phyloP scores from a whole-genome alignment of 2,888 invertebrate genomes.

The Microplitis manilae region DNA sequence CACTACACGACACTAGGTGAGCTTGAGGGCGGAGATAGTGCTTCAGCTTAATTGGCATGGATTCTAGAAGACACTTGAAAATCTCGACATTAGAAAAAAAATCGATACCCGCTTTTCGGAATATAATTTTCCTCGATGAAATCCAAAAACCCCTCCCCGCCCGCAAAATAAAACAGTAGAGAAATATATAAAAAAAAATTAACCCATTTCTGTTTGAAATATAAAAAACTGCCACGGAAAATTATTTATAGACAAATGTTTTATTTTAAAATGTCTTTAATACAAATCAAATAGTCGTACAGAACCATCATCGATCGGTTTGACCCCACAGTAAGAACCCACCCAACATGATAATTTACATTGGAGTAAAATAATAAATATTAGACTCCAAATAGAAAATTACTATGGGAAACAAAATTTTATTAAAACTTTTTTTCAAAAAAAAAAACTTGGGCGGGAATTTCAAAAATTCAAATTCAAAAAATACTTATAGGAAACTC shows the following conservation, averaged over 20 bases:
- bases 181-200: no score
- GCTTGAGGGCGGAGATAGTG: slow-evolving; percentile 1
- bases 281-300: slow-evolving; percentile 27
- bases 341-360: slow-evolving; percentile 24
- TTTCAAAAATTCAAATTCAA: background rate
- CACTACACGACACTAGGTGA: background rate
- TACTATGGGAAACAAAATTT: background rate
- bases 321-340: slow-evolving; percentile 30
- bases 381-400: background rate
- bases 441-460: background rate
- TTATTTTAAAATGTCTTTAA: slow-evolving; percentile 6
- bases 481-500: background rate
- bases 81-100: slow-evolving; percentile 11
- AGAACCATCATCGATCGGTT: slow-evolving; percentile 25
- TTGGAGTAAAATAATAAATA: background rate
- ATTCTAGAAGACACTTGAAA: slow-evolving; percentile 13
- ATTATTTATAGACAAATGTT: background rate
- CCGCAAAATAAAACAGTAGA: no score
- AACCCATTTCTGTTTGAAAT: no score
- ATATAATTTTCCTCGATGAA: background rate
- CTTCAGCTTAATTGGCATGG: slow-evolving; percentile 28
- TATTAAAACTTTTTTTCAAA: background rate
- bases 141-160: background rate
- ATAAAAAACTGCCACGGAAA: background rate
- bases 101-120: slow-evolving; percentile 7